These are phyloP conservation scores for Lacerta viridis DNA, from an alignment of 2,797 vertebrate genomes.

Conservation along the genomic window DNA sequence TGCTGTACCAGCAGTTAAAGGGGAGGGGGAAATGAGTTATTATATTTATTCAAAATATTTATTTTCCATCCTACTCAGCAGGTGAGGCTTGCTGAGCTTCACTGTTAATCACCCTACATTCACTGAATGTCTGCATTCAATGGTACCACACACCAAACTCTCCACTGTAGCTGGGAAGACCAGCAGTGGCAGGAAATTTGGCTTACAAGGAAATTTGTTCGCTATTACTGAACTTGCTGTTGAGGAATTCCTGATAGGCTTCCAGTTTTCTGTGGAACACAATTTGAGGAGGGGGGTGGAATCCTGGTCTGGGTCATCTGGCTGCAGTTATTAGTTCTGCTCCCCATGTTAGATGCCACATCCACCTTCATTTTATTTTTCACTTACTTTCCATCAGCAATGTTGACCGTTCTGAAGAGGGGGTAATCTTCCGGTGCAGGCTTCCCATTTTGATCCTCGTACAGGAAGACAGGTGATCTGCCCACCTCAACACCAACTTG, in stretches of 20 bases:
- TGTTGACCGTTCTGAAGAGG: conserved; percentile 91
- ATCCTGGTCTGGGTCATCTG: neutral
- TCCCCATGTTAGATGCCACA: neutral
- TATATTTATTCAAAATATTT: conserved; percentile 9
- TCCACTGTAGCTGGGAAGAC: neutral
- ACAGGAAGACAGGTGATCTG: conserved; percentile 94
- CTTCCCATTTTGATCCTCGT: conserved; percentile 94
- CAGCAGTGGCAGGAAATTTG: no score
- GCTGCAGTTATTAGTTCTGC: neutral
- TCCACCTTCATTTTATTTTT: conserved; percentile 50
- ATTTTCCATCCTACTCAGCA: neutral
- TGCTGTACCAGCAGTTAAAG: no score
- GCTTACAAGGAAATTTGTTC: neutral
- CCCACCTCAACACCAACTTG: conserved; percentile 96
- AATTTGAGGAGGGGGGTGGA: neutral
- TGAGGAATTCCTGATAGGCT: neutral
- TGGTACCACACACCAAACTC: no score
- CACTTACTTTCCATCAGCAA: conserved; percentile 97
- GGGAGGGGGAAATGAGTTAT: neutral
- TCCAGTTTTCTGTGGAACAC: neutral
- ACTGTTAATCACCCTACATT: neutral
- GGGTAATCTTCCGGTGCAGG: conserved; percentile 95
- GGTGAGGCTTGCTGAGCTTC: neutral
- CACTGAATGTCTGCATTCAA: no score
- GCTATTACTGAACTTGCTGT: neutral